Evolutionary conservation across 23 tunicate genomes (phyloP).

Genomic region (Oikopleura dioica): DNA sequence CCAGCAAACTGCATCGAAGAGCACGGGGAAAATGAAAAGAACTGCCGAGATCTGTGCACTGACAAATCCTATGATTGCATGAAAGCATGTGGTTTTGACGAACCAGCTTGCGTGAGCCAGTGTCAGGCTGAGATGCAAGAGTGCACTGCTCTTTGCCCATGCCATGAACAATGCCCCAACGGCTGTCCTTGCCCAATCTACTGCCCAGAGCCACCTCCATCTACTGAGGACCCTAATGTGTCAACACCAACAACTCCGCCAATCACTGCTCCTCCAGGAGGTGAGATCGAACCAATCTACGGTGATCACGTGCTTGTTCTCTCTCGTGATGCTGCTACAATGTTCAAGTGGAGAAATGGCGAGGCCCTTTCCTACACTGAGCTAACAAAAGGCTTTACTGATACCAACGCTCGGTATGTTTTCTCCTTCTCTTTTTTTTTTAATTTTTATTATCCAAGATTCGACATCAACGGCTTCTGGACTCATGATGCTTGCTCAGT

Average conservation of each 20-base stretch:
- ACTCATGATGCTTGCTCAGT: neutral
- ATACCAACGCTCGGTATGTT: too few relatives aligned
- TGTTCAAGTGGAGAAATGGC: neutral
- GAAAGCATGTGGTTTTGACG: neutral
- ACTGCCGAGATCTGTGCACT: neutral
- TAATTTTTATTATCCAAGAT: neutral
- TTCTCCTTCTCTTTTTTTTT: too few relatives aligned
- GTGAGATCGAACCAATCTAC: neutral
- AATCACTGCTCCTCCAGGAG: neutral
- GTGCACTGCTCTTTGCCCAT: neutral
- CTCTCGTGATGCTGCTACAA: neutral
- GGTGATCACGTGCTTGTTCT: neutral
- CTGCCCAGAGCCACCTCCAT: neutral
- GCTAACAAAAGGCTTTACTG: too few relatives aligned
- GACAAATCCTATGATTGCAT: neutral
- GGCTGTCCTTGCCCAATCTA: neutral
- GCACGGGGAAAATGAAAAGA: neutral
- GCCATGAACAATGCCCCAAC: neutral
- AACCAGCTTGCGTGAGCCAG: neutral
- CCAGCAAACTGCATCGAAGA: neutral
- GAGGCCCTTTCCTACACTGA: neutral
- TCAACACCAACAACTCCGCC: neutral
- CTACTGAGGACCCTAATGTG: neutral
- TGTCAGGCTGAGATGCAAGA: neutral
- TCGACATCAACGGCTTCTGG: slow-evolving; percentile 1